Evolutionary conservation across 1,140 invertebrate species (phyloP), one percentile per base, ranked within the genome.

Genomic region (Sesamia nonagrioides): DNA sequence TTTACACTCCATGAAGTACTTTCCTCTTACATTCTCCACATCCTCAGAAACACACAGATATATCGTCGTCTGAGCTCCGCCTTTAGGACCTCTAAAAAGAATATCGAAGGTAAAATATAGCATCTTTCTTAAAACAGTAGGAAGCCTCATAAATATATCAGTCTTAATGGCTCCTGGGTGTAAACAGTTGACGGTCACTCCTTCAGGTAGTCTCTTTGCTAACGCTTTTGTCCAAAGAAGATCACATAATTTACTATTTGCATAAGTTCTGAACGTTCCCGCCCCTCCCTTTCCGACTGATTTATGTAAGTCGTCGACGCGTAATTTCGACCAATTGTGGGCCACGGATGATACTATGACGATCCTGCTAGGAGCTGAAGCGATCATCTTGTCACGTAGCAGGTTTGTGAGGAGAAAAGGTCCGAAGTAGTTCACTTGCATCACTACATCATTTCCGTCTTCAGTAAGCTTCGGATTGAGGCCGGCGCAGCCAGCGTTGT

Each of bases 401-500:
- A 97, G 86, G 82, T 96, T 95, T 5, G 97, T 97, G 6, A 97
- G 86, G 7, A 97, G 90, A 88, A 97, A 97, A 8, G 96, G 96
- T 56, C 96, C 96, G 74, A 97, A 95, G 88, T 97, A 95, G 87
- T 97, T 97, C 13, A 96, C 94, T 84, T 96, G 96, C 95, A 96
- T 96, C 2, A 95, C 91, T 2, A 91, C 82, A 69, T 97, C 95
- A 21, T 96, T 89, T 4, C 96, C 96, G 91, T 97, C 96, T 50
- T 96, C 95, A 11, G 96, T 97, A 3, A 91, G 56, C 8, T 42
- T 68, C 82, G 83, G n/a, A 89, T 80, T 82, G 6, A 58, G 82
- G n/a, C n/a, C n/a, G n/a, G n/a, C n/a, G 52, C 1, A 96, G 1
- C 96, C 97, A 45, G 97, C 97, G 90, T 98, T 98, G 82, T 97